phyloP scores from a whole-genome alignment of 2,888 invertebrate species.

The Drosophila longiperda region DNA sequence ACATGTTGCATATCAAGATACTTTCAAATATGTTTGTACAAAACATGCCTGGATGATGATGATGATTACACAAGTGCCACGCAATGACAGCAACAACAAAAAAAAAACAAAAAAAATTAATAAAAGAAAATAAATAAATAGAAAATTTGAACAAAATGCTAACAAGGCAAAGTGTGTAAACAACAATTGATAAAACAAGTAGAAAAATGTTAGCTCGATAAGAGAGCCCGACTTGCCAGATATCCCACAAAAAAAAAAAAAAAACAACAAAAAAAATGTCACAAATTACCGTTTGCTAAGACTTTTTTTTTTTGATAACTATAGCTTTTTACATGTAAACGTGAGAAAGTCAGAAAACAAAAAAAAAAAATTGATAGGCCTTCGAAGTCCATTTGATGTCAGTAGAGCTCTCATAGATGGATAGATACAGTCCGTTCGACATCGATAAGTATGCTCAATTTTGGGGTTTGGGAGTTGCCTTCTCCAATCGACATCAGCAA shows the following conservation, averaged over 20 bases:
- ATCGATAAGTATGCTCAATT: background rate
- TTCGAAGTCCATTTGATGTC: background rate
- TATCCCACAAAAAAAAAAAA: slow-evolving; percentile 2
- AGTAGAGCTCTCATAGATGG: background rate
- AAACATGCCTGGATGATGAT: slow-evolving; percentile 47
- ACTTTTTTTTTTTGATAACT: background rate
- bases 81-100: slow-evolving; percentile 43
- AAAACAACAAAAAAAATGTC: background rate
- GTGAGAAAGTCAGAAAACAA: background rate
- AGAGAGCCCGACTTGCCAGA: background rate
- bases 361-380: background rate
- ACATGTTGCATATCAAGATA: slow-evolving; percentile 11
- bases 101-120: slow-evolving; percentile 12
- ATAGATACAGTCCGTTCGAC: background rate
- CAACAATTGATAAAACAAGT: slow-evolving; percentile 62
- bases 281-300: background rate
- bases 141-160: slow-evolving; percentile 67
- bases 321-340: background rate
- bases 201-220: background rate
- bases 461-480: background rate
- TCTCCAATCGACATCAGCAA: background rate
- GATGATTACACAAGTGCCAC: slow-evolving; percentile 77
- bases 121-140: slow-evolving; percentile 5
- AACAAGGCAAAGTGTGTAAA: slow-evolving; percentile 70
- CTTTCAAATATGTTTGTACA: slow-evolving; percentile 11